Evolutionary conservation across 2,797 vertebrate genomes (phyloP).

Genomic region (Crypturellus tataupa): DNA sequence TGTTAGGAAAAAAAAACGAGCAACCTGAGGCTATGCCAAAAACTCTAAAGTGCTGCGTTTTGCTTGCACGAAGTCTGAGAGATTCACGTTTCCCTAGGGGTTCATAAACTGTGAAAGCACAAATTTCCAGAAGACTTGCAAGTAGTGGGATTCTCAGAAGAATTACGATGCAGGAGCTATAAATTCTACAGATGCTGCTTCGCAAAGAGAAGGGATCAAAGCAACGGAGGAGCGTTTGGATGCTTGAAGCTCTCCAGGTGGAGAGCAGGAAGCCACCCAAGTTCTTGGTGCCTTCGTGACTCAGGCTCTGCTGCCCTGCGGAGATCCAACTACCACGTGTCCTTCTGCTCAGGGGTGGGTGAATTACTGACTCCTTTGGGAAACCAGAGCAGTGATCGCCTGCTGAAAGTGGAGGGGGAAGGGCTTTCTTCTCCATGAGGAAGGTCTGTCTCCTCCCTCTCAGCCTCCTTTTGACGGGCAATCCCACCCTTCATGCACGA

Average conservation of each 20-base stretch:
- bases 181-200: background rate
- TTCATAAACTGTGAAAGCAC: background rate
- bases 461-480: no score
- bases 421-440: background rate
- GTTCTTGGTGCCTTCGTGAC: fast-evolving
- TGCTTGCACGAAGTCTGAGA: constrained; percentile 55
- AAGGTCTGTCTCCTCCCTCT: background rate
- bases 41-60: constrained; percentile 45
- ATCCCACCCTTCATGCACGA: background rate
- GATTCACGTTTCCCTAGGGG: constrained; percentile 31
- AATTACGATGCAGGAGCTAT: background rate
- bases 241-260: background rate
- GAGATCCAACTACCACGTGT: fast-evolving
- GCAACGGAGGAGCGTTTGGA: background rate
- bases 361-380: fast-evolving
- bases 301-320: fast-evolving
- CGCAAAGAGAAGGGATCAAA: background rate
- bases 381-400: fast-evolving
- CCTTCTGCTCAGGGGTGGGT: background rate
- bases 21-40: constrained; percentile 44
- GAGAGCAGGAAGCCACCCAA: background rate
- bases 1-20: constrained; percentile 50
- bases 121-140: background rate
- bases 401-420: background rate
- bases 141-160: fast-evolving